phyloP scores from a whole-genome alignment of 2,797 vertebrate species.

The Argyrosomus regius region DNA sequence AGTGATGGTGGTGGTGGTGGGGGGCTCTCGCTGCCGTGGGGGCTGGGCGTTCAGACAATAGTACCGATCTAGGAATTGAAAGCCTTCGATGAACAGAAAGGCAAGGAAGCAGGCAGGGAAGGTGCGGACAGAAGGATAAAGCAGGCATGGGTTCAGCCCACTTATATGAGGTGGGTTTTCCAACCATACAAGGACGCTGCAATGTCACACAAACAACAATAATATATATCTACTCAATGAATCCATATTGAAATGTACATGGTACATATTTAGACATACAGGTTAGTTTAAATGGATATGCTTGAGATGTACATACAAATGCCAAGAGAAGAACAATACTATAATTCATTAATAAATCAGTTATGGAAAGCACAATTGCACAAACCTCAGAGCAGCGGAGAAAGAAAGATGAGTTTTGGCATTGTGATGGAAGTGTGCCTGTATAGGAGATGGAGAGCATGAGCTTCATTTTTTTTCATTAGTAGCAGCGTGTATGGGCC shows the following conservation, averaged over 20 bases:
- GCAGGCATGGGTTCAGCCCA: constrained; percentile 68
- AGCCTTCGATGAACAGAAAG: constrained; percentile 83
- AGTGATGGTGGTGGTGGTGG: constrained; percentile 78
- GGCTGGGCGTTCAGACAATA: constrained; percentile 87
- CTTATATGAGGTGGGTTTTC: constrained; percentile 58
- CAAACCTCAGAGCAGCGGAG: constrained; percentile 37
- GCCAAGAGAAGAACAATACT: constrained; percentile 11
- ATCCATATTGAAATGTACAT: constrained; percentile 21
- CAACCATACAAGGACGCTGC: constrained; percentile 63
- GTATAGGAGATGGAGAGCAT: constrained; percentile 44
- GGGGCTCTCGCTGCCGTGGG: constrained; percentile 79
- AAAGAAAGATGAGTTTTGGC: constrained; percentile 55
- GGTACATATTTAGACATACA: constrained; percentile 6
- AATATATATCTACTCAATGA: background rate
- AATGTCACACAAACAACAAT: constrained; percentile 64
- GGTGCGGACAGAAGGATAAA: constrained; percentile 74
- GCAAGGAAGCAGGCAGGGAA: constrained; percentile 74
- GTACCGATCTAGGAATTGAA: constrained; percentile 86
- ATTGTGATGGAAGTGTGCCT: constrained; percentile 62
- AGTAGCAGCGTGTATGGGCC: constrained; percentile 69
- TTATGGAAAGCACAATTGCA: constrained; percentile 32
- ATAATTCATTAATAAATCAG: constrained; percentile 32
- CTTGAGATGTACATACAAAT: constrained; percentile 23
- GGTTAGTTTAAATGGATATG: background rate
- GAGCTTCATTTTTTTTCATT: constrained; percentile 85